These are phyloP conservation scores for Drosophila punjabiensis DNA, from an alignment of 1,140 invertebrate species.

Conservation along the genomic window DNA sequence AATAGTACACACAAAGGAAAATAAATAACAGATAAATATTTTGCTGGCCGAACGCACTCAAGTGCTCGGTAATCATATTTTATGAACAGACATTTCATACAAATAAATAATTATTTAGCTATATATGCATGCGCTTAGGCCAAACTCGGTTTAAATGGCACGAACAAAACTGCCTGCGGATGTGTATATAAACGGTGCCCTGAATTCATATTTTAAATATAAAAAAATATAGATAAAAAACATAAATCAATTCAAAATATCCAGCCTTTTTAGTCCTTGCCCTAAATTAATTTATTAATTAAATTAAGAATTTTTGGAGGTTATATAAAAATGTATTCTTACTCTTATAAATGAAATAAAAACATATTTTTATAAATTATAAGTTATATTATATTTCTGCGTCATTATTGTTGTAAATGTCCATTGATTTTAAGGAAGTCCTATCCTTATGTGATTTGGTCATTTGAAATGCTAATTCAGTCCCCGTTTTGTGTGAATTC, in stretches of 20 bases:
- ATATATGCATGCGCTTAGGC: slow-evolving; percentile 58
- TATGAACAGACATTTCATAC: slow-evolving; percentile 57
- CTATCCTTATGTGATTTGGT: not conserved
- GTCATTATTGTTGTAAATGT: not conserved
- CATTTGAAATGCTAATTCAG: not conserved
- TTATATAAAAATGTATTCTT: no score
- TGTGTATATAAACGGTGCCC: not conserved
- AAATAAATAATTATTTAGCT: slow-evolving; percentile 80
- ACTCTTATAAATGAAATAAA: no score
- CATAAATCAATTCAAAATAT: no score
- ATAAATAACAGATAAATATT: slow-evolving; percentile 76
- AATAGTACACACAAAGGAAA: slow-evolving; percentile 61
- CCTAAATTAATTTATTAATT: no score
- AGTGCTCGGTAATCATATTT: slow-evolving; percentile 62
- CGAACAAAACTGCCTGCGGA: slow-evolving; percentile 12
- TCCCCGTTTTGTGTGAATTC: not conserved
- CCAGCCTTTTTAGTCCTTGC: no score
- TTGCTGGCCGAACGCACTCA: slow-evolving; percentile 34
- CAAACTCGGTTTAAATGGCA: slow-evolving; percentile 68
- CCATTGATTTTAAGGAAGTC: not conserved
- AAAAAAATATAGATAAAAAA: no score
- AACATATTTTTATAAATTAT: no score
- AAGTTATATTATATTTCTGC: no score
- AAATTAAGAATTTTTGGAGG: no score
- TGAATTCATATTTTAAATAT: no score